These are phyloP conservation scores for Conops quadrifasciatus DNA, from an alignment of 2,888 invertebrate species.

Conservation along the genomic window DNA sequence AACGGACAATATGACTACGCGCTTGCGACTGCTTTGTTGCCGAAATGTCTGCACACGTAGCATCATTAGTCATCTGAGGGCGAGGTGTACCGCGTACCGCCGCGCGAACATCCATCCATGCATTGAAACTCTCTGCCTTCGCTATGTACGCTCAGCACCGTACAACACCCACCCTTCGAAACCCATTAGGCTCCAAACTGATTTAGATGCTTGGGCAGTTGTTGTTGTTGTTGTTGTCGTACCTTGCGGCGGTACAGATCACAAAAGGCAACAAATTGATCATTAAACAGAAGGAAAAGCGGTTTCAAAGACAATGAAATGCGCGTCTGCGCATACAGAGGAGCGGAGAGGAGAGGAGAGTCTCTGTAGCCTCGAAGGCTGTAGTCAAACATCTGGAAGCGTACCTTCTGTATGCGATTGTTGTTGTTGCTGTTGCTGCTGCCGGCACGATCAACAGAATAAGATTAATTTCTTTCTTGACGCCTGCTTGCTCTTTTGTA, in stretches of 20 bases:
- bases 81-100: not conserved
- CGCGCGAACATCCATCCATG: slow-evolving; percentile 1
- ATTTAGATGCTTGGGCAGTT: slow-evolving; percentile 29
- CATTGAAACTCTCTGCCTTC: slow-evolving; percentile 31
- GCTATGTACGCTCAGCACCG: not conserved
- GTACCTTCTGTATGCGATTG: slow-evolving; percentile 35
- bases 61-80: slow-evolving; percentile 26
- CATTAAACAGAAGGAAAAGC: slow-evolving; percentile 50
- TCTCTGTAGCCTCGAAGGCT: not conserved
- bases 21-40: slow-evolving; percentile 14
- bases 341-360: not conserved
- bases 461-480: slow-evolving; percentile 50
- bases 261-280: slow-evolving; percentile 48
- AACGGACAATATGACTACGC: not conserved
- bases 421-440: slow-evolving; percentile 1
- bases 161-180: slow-evolving; percentile 42
- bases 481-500: slow-evolving; percentile 34
- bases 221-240: slow-evolving; percentile 1
- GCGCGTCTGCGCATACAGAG: slow-evolving; percentile 31
- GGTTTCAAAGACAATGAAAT: slow-evolving; percentile 37
- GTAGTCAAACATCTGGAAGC: slow-evolving; percentile 42
- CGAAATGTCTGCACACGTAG: slow-evolving; percentile 24
- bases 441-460: slow-evolving; percentile 35
- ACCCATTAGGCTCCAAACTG: slow-evolving; percentile 39
- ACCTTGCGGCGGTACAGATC: slow-evolving; percentile 46